Evolutionary conservation across 2,797 vertebrate genomes (phyloP).

Genomic region (Artibeus jamaicensis): DNA sequence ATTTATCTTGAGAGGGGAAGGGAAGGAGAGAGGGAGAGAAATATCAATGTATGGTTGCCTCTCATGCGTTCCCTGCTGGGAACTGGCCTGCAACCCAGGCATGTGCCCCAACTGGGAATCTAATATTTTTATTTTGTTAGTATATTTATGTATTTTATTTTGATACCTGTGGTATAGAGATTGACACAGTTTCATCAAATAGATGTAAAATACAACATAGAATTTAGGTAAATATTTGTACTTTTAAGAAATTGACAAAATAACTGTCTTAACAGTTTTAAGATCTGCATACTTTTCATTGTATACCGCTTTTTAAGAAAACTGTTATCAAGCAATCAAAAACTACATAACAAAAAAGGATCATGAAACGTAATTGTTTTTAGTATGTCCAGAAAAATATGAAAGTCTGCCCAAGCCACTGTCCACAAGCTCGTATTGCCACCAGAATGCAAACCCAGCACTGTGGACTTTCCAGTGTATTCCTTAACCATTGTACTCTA

Average conservation of each 20-base stretch:
- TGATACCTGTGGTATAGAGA: background rate
- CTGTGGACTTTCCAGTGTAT: background rate
- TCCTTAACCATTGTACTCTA: background rate
- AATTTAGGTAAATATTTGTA: background rate
- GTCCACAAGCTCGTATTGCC: background rate
- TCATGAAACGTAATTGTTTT: background rate
- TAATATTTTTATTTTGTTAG: background rate
- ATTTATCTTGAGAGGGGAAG: no score
- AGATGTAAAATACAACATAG: background rate
- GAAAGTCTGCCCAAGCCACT: background rate
- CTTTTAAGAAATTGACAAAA: background rate
- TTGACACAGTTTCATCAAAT: background rate
- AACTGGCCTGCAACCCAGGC: no score
- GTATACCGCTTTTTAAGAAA: background rate
- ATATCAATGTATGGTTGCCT: no score
- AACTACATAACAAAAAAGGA: background rate
- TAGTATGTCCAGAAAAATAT: background rate
- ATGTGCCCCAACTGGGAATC: no score
- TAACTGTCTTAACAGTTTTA: background rate
- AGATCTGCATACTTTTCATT: background rate
- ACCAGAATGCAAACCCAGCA: background rate
- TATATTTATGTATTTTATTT: background rate
- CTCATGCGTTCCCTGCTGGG: no score
- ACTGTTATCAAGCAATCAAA: background rate
- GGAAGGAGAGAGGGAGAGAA: no score